Conservation (phyloP, 2,113 vertebrate genomes). For the Corythornis cristatus region DNA sequence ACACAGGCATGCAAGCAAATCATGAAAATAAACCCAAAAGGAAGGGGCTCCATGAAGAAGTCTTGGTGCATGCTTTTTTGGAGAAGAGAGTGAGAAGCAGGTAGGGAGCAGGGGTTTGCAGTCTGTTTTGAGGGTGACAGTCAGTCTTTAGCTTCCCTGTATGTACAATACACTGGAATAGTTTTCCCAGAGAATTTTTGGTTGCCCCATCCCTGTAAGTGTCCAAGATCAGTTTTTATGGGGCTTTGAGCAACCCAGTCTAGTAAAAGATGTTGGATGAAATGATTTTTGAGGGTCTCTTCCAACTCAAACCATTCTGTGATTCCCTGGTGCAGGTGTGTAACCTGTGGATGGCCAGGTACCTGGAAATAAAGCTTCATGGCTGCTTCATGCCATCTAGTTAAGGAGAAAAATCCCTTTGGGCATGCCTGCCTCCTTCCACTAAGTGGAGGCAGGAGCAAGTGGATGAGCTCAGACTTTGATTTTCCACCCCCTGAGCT, state of each 20-base stretch:
- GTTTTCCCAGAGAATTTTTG: not conserved
- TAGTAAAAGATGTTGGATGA: not conserved
- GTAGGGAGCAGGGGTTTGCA: not conserved
- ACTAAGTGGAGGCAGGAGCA: not conserved
- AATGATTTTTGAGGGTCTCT: not conserved
- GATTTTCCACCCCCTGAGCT: not conserved
- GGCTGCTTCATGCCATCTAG: not conserved
- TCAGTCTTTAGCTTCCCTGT: not conserved
- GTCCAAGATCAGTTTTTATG: not conserved
- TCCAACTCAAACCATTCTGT: not conserved
- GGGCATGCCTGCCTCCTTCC: not conserved
- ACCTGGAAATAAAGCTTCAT: not conserved
- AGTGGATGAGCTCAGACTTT: not conserved
- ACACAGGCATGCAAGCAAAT: accelerated
- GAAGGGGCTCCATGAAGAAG: not conserved
- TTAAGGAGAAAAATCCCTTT: not conserved
- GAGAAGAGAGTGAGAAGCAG: not conserved
- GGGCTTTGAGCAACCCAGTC: not conserved
- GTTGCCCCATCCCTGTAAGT: not conserved
- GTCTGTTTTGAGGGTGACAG: not conserved
- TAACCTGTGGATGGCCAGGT: not conserved
- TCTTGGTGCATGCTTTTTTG: not conserved
- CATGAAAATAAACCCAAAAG: not conserved
- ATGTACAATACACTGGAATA: not conserved
- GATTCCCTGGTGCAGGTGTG: not conserved